A percentile compares a stretch with the other conserved stretches of the same genome.
Evolutionary conservation across 2,888 invertebrate species (phyloP).

Genomic region (Dryomyza anilis): DNA sequence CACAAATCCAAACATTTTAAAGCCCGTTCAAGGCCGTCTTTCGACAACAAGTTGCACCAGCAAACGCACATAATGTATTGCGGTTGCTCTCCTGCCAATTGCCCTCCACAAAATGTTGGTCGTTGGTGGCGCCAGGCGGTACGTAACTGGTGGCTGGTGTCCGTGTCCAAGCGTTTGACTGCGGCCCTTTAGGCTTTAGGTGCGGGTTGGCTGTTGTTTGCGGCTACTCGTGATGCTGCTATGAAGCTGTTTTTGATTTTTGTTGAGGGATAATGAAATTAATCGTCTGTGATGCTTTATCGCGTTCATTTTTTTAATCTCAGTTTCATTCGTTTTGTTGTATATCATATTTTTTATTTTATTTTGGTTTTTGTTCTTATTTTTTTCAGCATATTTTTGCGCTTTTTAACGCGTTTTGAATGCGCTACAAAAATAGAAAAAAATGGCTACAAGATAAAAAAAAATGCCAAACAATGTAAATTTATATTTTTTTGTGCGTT

Average conservation of each 20-base stretch:
- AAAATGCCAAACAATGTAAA: no score
- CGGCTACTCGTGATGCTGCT: no score
- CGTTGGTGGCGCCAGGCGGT: no score
- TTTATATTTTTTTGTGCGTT: background rate
- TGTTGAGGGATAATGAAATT: conserved; percentile 36
- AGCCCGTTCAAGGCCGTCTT: no score
- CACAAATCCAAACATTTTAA: no score
- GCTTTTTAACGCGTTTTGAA: conserved; percentile 14
- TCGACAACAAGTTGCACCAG: background rate
- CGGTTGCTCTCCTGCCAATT: conserved; percentile 2
- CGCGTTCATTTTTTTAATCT: conserved; percentile 13
- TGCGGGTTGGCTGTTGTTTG: no score
- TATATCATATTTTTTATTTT: background rate
- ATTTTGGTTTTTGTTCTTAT: background rate
- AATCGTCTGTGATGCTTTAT: conserved; percentile 37
- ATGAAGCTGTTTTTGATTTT: conserved; percentile 31
- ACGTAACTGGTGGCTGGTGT: no score
- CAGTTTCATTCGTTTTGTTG: background rate
- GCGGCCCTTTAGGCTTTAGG: no score
- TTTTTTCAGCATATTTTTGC: background rate
- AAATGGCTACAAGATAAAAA: no score
- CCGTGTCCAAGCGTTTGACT: no score
- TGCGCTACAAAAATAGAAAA: background rate
- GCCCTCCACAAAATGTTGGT: no score
- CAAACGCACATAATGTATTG: conserved; percentile 15